Base-by-base conservation (phyloP, 1,140 invertebrate genomes). In the Metopolophium dirhodum region DNA sequence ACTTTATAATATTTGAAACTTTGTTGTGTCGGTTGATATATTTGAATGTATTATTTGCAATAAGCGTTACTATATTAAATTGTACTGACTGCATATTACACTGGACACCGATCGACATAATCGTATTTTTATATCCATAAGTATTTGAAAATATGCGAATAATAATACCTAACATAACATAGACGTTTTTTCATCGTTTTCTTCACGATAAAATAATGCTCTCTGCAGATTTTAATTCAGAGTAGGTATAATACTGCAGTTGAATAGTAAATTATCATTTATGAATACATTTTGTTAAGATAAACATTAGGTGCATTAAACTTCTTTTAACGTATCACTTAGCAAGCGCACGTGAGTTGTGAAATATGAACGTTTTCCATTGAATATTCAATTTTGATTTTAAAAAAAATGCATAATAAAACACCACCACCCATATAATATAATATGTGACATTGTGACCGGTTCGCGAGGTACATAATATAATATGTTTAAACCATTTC, bases 401-500 rank as follows among this genome's bases (percentile, higher is more conserved):
- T n/a, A 87, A 47, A 37, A 37, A 47, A 47, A 88, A 88, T 51
- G 47, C 45, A 88, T 88, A 35, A 51, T 88, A 51, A 88, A 49
- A 35, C 86, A n/a, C 18, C 30, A 18, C 86, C 47, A n/a, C 86
- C 86, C 86, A 88, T 49, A 49, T 23, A 68, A n/a, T 14, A 85
- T 85, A 41, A 41, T 41, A 41, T 41, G 41, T 41, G 41, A 41
- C 41, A 41, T 41, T 41, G 83, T 88, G 86, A 49, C 86, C 47
- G 86, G 47, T 88, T 49, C n/a, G 47, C 30, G n/a, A 51, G 49
- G 47, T 35, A 45, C 35, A 87, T 85, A 88, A 49, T 51, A 88
- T n/a, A 85, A 26, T 26, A 85, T 83, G 82, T 83, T 22, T 41
- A 51, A n/a, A 51, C 45, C 86, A 88, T 88, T 88, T 88, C 86